These are phyloP conservation scores for Xanthia icteritia DNA, from an alignment of 2,888 invertebrate species.

Conservation along the genomic window DNA sequence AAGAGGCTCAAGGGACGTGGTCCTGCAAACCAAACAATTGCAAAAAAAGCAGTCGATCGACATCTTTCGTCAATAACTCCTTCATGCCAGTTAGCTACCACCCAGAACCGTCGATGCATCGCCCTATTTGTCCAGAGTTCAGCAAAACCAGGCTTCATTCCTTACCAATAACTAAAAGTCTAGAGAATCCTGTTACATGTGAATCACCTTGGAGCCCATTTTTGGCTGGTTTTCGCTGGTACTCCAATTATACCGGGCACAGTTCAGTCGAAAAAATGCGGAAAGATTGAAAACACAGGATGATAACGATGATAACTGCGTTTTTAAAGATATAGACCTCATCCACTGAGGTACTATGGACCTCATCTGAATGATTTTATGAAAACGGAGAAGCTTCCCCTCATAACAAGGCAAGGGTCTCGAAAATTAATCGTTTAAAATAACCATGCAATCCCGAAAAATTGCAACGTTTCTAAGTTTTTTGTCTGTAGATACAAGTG, in stretches of 20 bases:
- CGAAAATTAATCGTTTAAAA: neutral
- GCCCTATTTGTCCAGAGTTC: constrained; percentile 27
- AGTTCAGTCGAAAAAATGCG: too few species aligned
- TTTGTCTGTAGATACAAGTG: constrained; percentile 2
- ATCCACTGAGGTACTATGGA: too few species aligned
- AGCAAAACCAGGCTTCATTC: constrained; percentile 42
- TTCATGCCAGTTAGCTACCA: constrained; percentile 16
- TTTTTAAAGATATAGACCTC: neutral
- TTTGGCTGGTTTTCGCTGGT: constrained; percentile 34
- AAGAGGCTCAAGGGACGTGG: neutral
- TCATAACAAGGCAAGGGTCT: neutral
- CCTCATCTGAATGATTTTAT: neutral
- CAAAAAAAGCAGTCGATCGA: neutral
- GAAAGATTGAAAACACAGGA: neutral
- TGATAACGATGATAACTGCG: too few species aligned
- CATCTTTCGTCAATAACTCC: neutral
- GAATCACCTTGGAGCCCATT: constrained; percentile 12
- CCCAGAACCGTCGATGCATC: constrained; percentile 42
- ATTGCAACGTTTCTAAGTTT: neutral
- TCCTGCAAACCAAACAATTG: neutral
- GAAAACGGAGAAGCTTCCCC: neutral
- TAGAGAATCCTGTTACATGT: constrained; percentile 22
- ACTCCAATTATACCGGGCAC: neutral
- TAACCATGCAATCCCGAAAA: neutral
- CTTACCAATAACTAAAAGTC: constrained; percentile 24